These are phyloP conservation scores for Caenorhabditis inopinata DNA, from an alignment of 1,140 invertebrate genomes.

Conservation along the genomic window DNA sequence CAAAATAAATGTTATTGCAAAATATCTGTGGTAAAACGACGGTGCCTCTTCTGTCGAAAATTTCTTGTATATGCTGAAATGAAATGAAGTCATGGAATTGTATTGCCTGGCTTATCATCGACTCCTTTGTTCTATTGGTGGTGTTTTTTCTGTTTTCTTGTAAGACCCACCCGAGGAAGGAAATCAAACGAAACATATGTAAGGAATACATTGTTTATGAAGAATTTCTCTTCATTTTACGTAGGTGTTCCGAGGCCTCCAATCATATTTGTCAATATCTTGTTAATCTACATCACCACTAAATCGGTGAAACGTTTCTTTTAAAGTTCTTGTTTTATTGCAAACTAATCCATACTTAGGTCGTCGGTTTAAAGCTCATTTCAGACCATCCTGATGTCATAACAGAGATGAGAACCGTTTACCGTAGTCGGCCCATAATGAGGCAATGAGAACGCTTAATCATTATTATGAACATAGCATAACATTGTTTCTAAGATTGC, in stretches of 20 bases:
- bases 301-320: no score
- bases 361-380: no score
- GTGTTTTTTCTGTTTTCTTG: not conserved
- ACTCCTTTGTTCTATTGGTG: not conserved
- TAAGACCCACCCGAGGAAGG: conserved; percentile 76
- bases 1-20: conserved; percentile 18
- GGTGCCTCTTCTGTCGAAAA: conserved; percentile 18
- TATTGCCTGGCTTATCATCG: not conserved
- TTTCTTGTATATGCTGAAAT: conserved; percentile 22
- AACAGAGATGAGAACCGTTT: no score
- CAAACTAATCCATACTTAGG: no score
- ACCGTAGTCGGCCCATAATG: no score
- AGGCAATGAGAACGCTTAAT: no score
- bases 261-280: no score
- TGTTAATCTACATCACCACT: no score
- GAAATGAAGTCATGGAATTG: not conserved
- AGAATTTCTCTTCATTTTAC: conserved; percentile 19
- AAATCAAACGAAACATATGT: conserved; percentile 19
- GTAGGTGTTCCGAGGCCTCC: conserved; percentile 6
- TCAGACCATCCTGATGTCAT: no score
- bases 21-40: conserved; percentile 8
- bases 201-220: not conserved
- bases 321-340: no score
- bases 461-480: no score
- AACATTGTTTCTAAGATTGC: no score